Evolutionary conservation across 2,888 invertebrate species (phyloP).

Genomic region (Hipparchia semele): DNA sequence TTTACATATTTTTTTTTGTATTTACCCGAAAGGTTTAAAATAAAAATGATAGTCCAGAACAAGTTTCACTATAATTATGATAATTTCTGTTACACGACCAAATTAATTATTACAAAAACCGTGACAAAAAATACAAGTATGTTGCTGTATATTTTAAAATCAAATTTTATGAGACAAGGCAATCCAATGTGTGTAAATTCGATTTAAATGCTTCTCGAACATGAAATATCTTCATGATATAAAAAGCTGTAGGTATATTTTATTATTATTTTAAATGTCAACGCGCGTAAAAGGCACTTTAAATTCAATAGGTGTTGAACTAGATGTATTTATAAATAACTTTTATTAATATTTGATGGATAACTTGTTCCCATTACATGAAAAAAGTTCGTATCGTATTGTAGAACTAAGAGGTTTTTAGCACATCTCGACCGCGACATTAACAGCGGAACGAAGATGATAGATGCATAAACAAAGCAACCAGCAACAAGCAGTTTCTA

Average conservation of each 20-base stretch:
- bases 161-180: constrained; percentile 20
- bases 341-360: constrained; percentile 42
- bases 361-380: background rate
- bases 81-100: constrained; percentile 19
- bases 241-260: constrained; percentile 5
- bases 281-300: constrained; percentile 16
- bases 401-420: no score
- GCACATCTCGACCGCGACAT: no score
- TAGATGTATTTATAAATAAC: constrained; percentile 39
- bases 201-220: constrained; percentile 2
- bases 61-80: constrained; percentile 25
- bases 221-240: constrained; percentile 23
- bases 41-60: background rate
- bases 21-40: no score
- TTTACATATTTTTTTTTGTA: no score
- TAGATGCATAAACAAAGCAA: no score
- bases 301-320: constrained; percentile 15
- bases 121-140: constrained; percentile 15
- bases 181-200: constrained; percentile 24
- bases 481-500: no score
- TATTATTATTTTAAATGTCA: constrained; percentile 16
- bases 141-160: constrained; percentile 22
- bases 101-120: constrained; percentile 3
- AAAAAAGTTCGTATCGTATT: background rate
- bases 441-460: no score